Percentiles rank a stretch among this genome's conserved stretches.
Conservation (phyloP, 2,888 invertebrate genomes). For the Euclidia mi region DNA sequence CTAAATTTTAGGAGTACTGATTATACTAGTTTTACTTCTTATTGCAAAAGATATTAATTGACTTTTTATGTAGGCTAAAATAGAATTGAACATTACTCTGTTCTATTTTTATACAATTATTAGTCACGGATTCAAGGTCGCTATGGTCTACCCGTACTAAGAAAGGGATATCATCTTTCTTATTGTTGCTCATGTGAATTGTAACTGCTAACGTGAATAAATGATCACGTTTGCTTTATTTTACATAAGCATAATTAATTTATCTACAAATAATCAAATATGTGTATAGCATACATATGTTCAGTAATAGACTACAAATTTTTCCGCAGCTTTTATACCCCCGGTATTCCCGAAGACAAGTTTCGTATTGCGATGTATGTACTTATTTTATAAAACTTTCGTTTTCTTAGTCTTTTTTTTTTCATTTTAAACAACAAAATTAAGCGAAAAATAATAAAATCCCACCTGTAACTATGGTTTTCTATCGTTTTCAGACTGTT, state of each 20-base stretch:
- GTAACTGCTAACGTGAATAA: neutral
- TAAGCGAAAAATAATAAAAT: neutral
- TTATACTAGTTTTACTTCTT: neutral
- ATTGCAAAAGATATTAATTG: neutral
- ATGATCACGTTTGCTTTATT: neutral
- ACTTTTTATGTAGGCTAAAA: constrained; percentile 36
- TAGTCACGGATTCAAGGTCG: constrained; percentile 81
- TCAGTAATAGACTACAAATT: constrained; percentile 25
- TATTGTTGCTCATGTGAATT: constrained; percentile 48
- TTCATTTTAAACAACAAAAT: neutral
- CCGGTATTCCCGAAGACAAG: constrained; percentile 64
- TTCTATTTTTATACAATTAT: constrained; percentile 74
- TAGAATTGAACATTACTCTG: constrained; percentile 58
- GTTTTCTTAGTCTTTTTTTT: constrained; percentile 3
- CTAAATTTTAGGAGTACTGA: neutral
- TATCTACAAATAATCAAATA: neutral
- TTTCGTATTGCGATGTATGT: constrained; percentile 68
- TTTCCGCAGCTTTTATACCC: constrained; percentile 68
- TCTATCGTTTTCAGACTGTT: neutral
- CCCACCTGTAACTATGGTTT: too few relatives aligned
- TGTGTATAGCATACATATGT: neutral
- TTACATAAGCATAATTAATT: neutral
- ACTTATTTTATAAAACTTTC: constrained; percentile 41
- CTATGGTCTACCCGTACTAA: constrained; percentile 39
- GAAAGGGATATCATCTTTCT: constrained; percentile 71